phyloP scores from a whole-genome alignment of 2,888 invertebrate species.

The Rotaria socialis region DNA sequence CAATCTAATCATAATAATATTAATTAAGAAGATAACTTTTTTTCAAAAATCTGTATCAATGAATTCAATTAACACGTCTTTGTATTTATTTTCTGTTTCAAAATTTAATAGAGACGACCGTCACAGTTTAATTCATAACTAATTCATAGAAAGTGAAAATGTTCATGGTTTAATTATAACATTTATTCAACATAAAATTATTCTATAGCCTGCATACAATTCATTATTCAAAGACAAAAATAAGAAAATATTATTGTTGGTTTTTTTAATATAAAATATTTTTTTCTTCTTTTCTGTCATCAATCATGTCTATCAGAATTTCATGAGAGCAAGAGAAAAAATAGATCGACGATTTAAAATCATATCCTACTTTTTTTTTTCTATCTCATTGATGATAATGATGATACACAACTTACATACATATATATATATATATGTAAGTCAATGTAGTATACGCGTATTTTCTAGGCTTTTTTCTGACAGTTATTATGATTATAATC shows the following conservation, averaged over 20 bases:
- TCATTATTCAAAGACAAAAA: too few relatives aligned
- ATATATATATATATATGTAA: not conserved
- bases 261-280: too few relatives aligned
- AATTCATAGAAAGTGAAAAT: not conserved
- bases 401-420: not conserved
- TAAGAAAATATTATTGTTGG: too few relatives aligned
- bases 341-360: not conserved
- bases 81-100: not conserved
- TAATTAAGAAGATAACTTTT: too few relatives aligned
- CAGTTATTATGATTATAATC: not conserved
- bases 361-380: not conserved
- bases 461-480: not conserved
- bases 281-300: not conserved
- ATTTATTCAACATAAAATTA: not conserved
- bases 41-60: too few relatives aligned
- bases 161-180: not conserved
- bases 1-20: too few relatives aligned
- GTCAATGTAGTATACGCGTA: not conserved
- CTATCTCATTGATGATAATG: conserved; percentile 20
- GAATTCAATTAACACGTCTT: not conserved
- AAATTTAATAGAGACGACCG: not conserved
- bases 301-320: not conserved
- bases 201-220: too few relatives aligned
- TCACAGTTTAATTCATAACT: not conserved
- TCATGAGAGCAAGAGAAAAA: not conserved